Evolutionary conservation across 2,888 invertebrate genomes (phyloP), one percentile per base, ranked within the genome.

Genomic region (Trachelus stipa): DNA sequence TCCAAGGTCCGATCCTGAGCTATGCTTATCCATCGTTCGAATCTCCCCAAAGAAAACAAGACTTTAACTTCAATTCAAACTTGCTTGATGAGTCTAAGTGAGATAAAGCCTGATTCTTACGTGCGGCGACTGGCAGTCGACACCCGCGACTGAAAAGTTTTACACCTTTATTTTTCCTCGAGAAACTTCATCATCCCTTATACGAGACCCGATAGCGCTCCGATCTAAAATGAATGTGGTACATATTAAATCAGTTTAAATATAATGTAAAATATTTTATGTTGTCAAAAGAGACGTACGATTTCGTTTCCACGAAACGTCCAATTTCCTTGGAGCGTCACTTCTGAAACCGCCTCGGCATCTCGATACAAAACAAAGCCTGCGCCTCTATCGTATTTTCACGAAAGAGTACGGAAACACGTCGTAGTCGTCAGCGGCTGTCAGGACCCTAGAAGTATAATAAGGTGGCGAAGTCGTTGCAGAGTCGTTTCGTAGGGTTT

Each of bases 41-140:
- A 88, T 88, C 88, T 82, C 77, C 71, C 35, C 81, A 84, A 87
- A 87, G 84, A 84, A 84, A 87, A 84, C 81, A 85, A 89, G 85
- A 84, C 81, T 82, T 31, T 30, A 79, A 81, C 85, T 86, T 85
- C 88, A 87, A 88, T 89, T 84, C 86, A 88, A 56, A 89, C 87
- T 88, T 88, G 81, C 82, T 86, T 86, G 87, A 89, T 87, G 87
- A 88, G 87, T 83, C 83, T 35, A 56, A 56, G 56, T 56, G 23
- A 56, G 56, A 56, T 56, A 56, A 30, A 68, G 35, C 74, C 33
- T 37, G 35, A 35, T 77, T 56, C 74, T 34, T 34, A 71, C 31
- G 34, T 34, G 34, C 71, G 71, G 12, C 71, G 30, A 34, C 11
- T 11, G 71, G 11, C 71, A 30, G 30, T 71, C 30, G 71, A 71